These are phyloP conservation scores for Melanostigma gelatinosum DNA, from an alignment of 2,113 vertebrate genomes.

Conservation along the genomic window DNA sequence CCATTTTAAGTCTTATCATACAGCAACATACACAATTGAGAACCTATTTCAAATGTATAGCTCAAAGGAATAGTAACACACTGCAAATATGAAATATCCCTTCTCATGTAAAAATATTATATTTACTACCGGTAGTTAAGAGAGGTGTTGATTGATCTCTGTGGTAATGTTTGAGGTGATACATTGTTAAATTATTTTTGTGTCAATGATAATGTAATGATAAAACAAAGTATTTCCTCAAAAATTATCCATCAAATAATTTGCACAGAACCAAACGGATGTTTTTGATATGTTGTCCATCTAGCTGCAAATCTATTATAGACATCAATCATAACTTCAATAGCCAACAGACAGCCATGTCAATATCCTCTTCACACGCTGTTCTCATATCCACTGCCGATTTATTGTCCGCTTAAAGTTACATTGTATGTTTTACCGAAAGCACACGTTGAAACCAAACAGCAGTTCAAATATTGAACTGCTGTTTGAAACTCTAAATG, in stretches of 20 bases:
- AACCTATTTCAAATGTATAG: background rate
- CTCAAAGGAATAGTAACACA: background rate
- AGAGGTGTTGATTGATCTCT: background rate
- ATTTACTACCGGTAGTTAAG: background rate
- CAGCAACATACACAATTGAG: background rate
- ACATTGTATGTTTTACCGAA: too few relatives aligned
- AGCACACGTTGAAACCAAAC: background rate
- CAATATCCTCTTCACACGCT: background rate
- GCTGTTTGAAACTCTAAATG: background rate
- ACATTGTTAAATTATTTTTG: background rate
- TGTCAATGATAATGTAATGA: background rate
- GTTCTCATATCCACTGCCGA: background rate
- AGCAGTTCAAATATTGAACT: background rate
- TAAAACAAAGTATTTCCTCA: background rate
- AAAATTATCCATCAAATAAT: background rate
- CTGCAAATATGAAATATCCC: background rate
- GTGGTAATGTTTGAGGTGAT: background rate
- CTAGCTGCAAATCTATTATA: background rate
- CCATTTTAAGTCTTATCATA: background rate
- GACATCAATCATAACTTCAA: conserved; percentile 7
- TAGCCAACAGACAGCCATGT: background rate
- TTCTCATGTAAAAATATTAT: too few relatives aligned
- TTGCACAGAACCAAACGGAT: background rate
- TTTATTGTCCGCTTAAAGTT: too few relatives aligned
- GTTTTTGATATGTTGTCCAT: background rate